Conservation (phyloP, 2,797 vertebrate genomes). For the Lithobates pipiens region DNA sequence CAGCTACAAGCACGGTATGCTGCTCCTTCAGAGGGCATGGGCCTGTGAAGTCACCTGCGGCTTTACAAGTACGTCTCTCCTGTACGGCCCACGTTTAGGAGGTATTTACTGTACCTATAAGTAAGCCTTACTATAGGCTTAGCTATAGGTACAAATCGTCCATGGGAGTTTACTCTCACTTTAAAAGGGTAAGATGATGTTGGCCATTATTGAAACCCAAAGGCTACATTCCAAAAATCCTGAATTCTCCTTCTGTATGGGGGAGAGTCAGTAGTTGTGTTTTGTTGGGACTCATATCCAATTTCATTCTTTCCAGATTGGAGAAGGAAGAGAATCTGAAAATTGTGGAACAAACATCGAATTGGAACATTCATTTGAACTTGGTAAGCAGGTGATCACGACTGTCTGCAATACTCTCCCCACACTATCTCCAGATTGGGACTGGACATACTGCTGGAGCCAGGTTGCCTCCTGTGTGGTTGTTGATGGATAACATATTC, state of each 20-base stretch:
- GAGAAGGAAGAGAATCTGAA: slow-evolving; percentile 81
- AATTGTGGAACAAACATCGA: slow-evolving; percentile 80
- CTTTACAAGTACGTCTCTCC: too few species aligned
- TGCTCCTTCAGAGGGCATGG: too few species aligned
- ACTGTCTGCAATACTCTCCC: background rate
- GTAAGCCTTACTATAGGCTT: too few species aligned
- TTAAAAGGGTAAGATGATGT: background rate
- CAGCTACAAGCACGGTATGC: too few species aligned
- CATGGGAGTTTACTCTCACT: too few species aligned
- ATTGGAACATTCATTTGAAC: slow-evolving; percentile 90
- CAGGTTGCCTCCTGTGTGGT: background rate
- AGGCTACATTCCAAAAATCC: background rate
- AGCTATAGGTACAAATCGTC: too few species aligned
- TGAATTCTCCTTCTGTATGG: background rate
- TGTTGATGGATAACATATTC: too few species aligned
- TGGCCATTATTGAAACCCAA: background rate
- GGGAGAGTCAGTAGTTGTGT: background rate
- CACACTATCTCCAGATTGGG: background rate
- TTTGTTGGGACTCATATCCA: background rate
- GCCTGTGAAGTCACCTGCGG: too few species aligned
- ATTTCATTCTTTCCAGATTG: slow-evolving; percentile 70
- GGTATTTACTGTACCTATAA: too few species aligned
- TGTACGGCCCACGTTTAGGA: too few species aligned
- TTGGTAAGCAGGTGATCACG: slow-evolving; percentile 76
- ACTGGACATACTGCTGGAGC: background rate